Evolutionary conservation across 2,888 invertebrate species (phyloP).

Genomic region (Steromphala cineraria): DNA sequence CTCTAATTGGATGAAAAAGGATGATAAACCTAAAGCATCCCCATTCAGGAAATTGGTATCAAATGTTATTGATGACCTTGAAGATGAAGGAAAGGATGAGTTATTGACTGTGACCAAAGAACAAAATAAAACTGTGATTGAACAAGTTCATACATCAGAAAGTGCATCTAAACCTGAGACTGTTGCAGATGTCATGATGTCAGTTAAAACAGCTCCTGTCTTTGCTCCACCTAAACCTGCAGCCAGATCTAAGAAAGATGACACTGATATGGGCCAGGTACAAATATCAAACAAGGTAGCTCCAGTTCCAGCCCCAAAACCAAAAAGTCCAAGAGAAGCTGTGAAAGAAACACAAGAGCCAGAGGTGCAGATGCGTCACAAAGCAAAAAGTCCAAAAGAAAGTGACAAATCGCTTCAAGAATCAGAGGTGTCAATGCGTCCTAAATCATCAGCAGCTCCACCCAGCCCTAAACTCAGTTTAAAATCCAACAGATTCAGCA

Average conservation of each 20-base stretch:
- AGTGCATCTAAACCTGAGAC: neutral
- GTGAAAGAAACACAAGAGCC: neutral
- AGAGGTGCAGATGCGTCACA: neutral
- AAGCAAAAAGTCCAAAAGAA: neutral
- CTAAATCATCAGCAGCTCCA: neutral
- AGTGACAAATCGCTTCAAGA: neutral
- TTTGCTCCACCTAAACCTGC: constrained; percentile 1
- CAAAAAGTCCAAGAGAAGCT: neutral
- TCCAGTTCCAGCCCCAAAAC: neutral
- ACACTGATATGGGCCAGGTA: neutral
- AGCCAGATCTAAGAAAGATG: neutral
- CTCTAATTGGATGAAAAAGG: constrained; percentile 7
- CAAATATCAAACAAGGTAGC: neutral
- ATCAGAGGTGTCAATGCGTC: too few relatives aligned
- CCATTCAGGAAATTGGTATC: constrained; percentile 22
- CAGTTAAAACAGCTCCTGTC: neutral
- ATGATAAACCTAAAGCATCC: constrained; percentile 6
- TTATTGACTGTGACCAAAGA: neutral
- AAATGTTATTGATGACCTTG: neutral
- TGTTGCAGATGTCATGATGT: neutral
- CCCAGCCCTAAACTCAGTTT: neutral
- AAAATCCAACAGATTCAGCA: neutral
- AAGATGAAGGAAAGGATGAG: neutral
- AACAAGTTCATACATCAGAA: neutral
- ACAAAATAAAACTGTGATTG: neutral